phyloP scores from a whole-genome alignment of 2,797 vertebrate genomes.

The Microctenopoma stevenorrisi region DNA sequence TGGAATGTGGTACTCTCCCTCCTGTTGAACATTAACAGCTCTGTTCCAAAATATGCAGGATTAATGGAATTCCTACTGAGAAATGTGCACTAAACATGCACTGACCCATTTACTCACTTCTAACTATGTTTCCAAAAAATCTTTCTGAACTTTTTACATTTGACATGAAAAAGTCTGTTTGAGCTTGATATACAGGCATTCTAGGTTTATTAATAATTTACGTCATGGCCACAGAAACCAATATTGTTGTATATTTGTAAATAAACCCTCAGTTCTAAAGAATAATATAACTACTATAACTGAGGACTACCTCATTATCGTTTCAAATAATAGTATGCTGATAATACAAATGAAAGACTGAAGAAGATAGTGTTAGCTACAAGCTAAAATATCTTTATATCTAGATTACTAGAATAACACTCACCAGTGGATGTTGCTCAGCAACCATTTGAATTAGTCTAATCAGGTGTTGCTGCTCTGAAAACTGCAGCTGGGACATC shows the following conservation, averaged over 20 bases:
- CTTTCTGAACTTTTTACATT: slow-evolving; percentile 7
- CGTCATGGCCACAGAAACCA: background rate
- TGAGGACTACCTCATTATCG: background rate
- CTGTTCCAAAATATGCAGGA: slow-evolving; percentile 37
- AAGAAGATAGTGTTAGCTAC: background rate
- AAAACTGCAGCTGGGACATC: slow-evolving; percentile 85
- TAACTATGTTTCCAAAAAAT: slow-evolving; percentile 5
- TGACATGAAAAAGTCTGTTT: slow-evolving; percentile 1
- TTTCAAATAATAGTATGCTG: background rate
- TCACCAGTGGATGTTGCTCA: slow-evolving; percentile 88
- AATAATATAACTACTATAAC: background rate
- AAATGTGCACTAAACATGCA: slow-evolving; percentile 18
- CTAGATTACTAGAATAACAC: slow-evolving; percentile 6
- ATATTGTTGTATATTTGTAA: slow-evolving; percentile 15
- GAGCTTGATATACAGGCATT: slow-evolving; percentile 10
- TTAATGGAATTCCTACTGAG: slow-evolving; percentile 48
- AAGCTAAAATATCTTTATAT: background rate
- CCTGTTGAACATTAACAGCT: slow-evolving; percentile 42
- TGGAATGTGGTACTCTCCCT: slow-evolving; percentile 55
- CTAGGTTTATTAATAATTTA: background rate
- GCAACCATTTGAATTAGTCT: slow-evolving; percentile 89
- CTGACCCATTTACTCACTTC: slow-evolving; percentile 8
- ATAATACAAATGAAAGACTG: no score
- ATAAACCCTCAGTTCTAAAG: background rate
- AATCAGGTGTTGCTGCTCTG: slow-evolving; percentile 91